Conservation (phyloP, 2,888 invertebrate genomes). For the Sabatieria punctata region DNA sequence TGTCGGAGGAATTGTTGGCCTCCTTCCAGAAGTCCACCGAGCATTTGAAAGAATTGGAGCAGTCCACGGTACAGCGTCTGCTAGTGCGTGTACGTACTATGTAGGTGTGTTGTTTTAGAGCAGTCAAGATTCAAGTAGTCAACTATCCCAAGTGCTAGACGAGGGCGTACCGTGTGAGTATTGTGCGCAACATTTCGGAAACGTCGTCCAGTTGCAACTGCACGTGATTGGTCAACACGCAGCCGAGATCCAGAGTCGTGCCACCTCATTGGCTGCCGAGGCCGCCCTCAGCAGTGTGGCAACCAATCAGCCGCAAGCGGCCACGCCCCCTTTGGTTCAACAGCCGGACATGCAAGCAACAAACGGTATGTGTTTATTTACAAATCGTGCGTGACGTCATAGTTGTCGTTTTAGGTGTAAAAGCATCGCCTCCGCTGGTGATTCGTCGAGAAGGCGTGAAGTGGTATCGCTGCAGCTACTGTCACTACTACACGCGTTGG, state of each 20-base stretch:
- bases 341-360: constrained; percentile 3
- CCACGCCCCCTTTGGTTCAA: neutral
- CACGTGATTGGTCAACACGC: constrained; percentile 37
- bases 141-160: neutral
- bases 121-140: neutral
- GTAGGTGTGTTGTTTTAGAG: neutral
- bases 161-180: constrained; percentile 20
- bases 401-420: no score
- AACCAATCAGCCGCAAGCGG: constrained; percentile 9
- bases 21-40: constrained; percentile 32
- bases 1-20: constrained; percentile 47
- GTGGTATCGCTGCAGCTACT: constrained; percentile 71
- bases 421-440: neutral
- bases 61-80: no score
- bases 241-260: constrained; percentile 3
- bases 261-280: constrained; percentile 10
- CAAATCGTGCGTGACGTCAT: no score
- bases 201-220: constrained; percentile 34
- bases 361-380: no score
- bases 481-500: constrained; percentile 71
- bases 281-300: constrained; percentile 7
- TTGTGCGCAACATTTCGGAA: constrained; percentile 34
- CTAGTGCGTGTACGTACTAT: neutral
- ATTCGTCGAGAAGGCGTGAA: constrained; percentile 31
- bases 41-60: neutral